Evolutionary conservation across 2,113 vertebrate genomes (phyloP), one percentile per base, ranked within the genome.

Genomic region (Myiagra hebetior): DNA sequence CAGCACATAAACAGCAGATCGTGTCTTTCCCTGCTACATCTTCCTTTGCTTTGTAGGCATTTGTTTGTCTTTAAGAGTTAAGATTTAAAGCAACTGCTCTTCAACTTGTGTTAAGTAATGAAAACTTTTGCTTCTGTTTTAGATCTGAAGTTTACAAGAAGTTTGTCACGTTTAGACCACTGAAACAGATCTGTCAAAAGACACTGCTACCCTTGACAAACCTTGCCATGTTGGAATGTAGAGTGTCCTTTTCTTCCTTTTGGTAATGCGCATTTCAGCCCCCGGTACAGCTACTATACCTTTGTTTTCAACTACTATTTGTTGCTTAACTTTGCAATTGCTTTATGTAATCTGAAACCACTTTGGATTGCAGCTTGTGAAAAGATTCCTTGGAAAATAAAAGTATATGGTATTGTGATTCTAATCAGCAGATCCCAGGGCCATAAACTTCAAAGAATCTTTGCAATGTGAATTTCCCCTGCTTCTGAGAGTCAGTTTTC

Each of bases 391-490:
- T 76, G 91, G 79, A 94, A 94, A 96, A 94, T 39, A 56, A 23
- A 91, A 83, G 68, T 70, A 57, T 79, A 79, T 19, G 74, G 69
- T 63, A 87, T 84, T 94, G 69, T 85, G 86, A 94, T 92, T 89
- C 44, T 95, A 93, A 96, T 92, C 80, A 81, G 82, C 53, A 89
- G 81, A 84, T 93, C n/a, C 60, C 64, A 95, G 91, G 85, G 83
- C 62, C 76, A 87, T 82, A 95, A 92, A 94, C 89, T 83, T 81
- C 87, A 97, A 96, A 94, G 83, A 74, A 95, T 75, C 86, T 76
- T 93, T 67, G 94, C 94, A 91, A 96, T 95, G 95, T 62, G 78
- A 91, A 89, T 95, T 87, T 93, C 64, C 31, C 15, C 73, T 53
- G 30, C 72, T 92, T 69, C 56, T 85, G 52, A 2, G 11, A 89